Conservation (phyloP, 2,113 vertebrate genomes). For the Lasiurus cinereus region DNA sequence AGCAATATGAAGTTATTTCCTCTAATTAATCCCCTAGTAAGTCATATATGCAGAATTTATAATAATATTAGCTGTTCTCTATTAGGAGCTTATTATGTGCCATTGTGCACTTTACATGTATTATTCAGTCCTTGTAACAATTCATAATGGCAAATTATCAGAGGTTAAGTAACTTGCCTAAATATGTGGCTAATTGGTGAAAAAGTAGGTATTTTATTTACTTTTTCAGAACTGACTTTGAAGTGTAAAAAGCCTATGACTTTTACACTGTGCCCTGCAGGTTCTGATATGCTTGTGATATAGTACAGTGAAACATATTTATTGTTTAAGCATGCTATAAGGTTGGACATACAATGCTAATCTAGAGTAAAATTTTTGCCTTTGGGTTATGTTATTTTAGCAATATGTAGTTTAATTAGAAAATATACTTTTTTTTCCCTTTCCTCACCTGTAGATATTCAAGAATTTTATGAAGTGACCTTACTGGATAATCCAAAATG, state of each 20-base stretch:
- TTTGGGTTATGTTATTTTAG: constrained; percentile 58
- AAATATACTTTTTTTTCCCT: constrained; percentile 61
- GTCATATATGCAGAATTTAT: too few relatives aligned
- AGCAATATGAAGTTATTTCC: too few relatives aligned
- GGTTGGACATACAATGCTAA: constrained; percentile 41
- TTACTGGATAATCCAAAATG: constrained; percentile 97
- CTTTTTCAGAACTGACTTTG: not conserved
- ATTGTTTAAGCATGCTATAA: constrained; percentile 10
- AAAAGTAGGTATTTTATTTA: constrained; percentile 52
- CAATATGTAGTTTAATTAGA: constrained; percentile 56
- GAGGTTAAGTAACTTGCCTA: constrained; percentile 45
- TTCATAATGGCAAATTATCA: constrained; percentile 50
- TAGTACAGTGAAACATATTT: constrained; percentile 14
- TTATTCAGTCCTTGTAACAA: not conserved
- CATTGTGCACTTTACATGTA: not conserved
- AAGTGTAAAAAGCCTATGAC: not conserved
- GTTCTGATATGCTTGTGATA: constrained; percentile 36
- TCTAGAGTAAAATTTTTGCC: constrained; percentile 30
- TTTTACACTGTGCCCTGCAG: not conserved
- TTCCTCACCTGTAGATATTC: constrained; percentile 92
- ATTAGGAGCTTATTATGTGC: not conserved
- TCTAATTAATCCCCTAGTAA: too few relatives aligned
- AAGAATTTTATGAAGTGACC: constrained; percentile 99
- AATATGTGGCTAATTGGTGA: constrained; percentile 14
- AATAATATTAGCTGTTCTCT: not conserved